These are phyloP conservation scores for Ricordea florida DNA, from an alignment of 92 coral and sea anemone genomes.

Conservation along the genomic window DNA sequence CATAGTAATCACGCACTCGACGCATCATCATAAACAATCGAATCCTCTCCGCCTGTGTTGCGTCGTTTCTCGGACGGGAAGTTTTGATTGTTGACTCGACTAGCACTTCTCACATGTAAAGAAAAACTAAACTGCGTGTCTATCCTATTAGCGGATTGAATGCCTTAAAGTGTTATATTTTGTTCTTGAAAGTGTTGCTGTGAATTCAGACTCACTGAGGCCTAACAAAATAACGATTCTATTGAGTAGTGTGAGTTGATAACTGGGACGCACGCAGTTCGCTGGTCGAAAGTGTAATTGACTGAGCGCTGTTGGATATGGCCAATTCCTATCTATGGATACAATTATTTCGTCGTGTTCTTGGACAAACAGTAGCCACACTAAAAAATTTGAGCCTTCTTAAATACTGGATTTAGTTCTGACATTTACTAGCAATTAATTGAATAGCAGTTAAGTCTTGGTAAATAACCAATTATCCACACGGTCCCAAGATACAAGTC, in stretches of 20 bases:
- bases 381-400: slow-evolving; percentile 23
- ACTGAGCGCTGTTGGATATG: slow-evolving; percentile 3
- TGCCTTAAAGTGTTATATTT: slow-evolving; percentile 35
- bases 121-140: background rate
- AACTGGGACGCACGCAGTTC: background rate
- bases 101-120: background rate
- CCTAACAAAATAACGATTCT: slow-evolving; percentile 14
- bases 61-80: slow-evolving; percentile 1
- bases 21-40: too few species aligned
- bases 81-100: background rate
- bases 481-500: too few species aligned
- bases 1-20: background rate
- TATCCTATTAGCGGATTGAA: slow-evolving; percentile 37
- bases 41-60: too few species aligned
- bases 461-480: slow-evolving; percentile 48
- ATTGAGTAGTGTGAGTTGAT: slow-evolving; percentile 2
- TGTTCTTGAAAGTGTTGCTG: slow-evolving; percentile 15
- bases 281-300: background rate
- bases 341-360: background rate
- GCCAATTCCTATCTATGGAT: background rate
- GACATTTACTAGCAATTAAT: slow-evolving; percentile 51
- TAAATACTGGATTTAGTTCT: slow-evolving; percentile 40
- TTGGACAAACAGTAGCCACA: slow-evolving; percentile 6
- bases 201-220: slow-evolving; percentile 20
- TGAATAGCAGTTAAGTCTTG: slow-evolving; percentile 52